Evolutionary conservation across 1,140 invertebrate species (phyloP).

Genomic region (Pogonognathellus flavescens): DNA sequence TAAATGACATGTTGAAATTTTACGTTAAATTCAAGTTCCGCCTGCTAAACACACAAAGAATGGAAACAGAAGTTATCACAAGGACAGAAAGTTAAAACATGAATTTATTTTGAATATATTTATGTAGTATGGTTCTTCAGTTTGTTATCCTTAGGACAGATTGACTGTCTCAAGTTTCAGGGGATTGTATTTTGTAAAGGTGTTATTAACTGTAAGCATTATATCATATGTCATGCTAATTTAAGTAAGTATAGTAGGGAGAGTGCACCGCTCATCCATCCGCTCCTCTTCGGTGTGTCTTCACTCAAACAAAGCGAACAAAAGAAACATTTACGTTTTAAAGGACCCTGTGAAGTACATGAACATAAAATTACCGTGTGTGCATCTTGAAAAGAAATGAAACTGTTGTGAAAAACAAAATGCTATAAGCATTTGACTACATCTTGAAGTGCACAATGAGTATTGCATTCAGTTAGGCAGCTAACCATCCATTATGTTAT

Average conservation of each 20-base stretch:
- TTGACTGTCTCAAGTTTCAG: too few species aligned
- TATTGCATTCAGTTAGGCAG: neutral
- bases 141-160: neutral
- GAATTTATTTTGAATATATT: conserved; percentile 3
- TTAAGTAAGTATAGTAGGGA: conserved; percentile 9
- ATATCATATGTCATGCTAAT: neutral
- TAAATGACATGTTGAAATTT: conserved; percentile 22
- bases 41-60: neutral
- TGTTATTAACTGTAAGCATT: conserved; percentile 1
- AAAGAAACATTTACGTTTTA: conserved; percentile 11
- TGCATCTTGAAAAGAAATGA: neutral
- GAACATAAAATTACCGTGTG: conserved; percentile 44
- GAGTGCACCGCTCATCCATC: conserved; percentile 13
- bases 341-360: conserved; percentile 22
- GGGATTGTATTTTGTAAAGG: neutral
- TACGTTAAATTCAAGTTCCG: conserved; percentile 7
- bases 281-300: neutral
- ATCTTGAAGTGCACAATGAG: neutral
- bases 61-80: neutral
- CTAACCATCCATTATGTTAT: neutral
- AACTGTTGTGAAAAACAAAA: conserved; percentile 36
- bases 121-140: neutral
- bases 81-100: neutral
- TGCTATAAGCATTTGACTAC: neutral
- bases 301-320: neutral